Conservation (phyloP, 1,140 invertebrate genomes). For the Tetragonula clypearis region DNA sequence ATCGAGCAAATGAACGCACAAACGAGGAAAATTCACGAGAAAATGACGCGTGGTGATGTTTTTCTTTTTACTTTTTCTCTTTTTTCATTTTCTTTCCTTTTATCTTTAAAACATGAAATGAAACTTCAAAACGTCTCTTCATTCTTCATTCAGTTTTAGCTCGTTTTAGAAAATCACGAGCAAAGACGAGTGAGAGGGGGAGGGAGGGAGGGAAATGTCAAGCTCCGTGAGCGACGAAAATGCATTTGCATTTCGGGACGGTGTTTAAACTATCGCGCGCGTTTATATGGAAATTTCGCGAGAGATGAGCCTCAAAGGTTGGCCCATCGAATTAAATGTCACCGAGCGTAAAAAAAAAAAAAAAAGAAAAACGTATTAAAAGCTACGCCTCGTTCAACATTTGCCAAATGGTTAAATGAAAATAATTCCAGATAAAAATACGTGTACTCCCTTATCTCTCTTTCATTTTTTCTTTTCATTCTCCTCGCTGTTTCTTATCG, state of each 20-base stretch:
- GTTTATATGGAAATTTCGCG: constrained; percentile 34
- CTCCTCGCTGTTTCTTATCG: background rate
- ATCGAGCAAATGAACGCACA: too few species aligned
- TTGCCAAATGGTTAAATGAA: background rate
- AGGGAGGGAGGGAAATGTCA: background rate
- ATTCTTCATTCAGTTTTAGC: background rate
- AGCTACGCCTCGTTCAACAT: background rate
- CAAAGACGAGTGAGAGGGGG: too few species aligned
- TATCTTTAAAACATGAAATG: too few species aligned
- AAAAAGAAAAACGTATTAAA: background rate
- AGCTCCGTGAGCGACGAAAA: background rate
- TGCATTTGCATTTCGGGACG: constrained; percentile 19
- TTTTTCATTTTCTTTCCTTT: too few species aligned
- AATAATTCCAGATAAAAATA: background rate
- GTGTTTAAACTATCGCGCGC: constrained; percentile 24
- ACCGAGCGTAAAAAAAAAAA: background rate
- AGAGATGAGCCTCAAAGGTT: constrained; percentile 17
- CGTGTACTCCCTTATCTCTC: background rate
- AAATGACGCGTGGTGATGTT: too few species aligned
- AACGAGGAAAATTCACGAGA: too few species aligned
- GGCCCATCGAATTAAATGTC: constrained; percentile 17
- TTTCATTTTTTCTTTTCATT: background rate
- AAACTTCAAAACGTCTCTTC: too few species aligned
- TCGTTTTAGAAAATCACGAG: background rate
- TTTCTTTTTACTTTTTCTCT: too few species aligned